Evolutionary conservation across 2,888 invertebrate species (phyloP).

Genomic region (Amiota minor): DNA sequence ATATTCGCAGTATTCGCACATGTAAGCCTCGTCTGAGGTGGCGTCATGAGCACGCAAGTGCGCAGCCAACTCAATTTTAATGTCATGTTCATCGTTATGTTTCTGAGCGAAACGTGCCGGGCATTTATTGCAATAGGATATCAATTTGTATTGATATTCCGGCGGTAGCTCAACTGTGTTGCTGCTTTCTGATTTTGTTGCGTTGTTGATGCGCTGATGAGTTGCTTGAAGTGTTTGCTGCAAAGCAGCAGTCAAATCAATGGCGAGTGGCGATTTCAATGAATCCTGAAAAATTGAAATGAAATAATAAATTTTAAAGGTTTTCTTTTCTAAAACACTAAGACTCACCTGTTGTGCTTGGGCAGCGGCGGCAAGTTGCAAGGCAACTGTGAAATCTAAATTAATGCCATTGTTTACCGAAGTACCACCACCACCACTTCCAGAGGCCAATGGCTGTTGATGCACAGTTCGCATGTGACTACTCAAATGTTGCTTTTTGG

Average conservation of each 20-base stretch:
- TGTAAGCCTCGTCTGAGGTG: conserved; percentile 71
- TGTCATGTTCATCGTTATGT: conserved; percentile 74
- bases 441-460: conserved; percentile 48
- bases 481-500: conserved; percentile 85
- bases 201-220: conserved; percentile 47
- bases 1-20: conserved; percentile 86
- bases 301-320: conserved; percentile 2
- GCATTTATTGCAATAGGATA: conserved; percentile 86
- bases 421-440: conserved; percentile 25
- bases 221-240: conserved; percentile 66
- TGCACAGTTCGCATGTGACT: conserved; percentile 83
- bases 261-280: conserved; percentile 54
- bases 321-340: not conserved
- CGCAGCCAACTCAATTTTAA: conserved; percentile 80
- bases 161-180: conserved; percentile 59
- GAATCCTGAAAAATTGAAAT: conserved; percentile 38
- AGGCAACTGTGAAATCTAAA: conserved; percentile 60
- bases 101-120: conserved; percentile 82
- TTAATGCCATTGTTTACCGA: conserved; percentile 41
- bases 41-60: conserved; percentile 48
- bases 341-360: conserved; percentile 64
- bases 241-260: conserved; percentile 61
- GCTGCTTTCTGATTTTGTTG: conserved; percentile 67
- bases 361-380: conserved; percentile 63
- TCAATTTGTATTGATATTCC: conserved; percentile 69